These are phyloP conservation scores for Eptatretus burgeri DNA, from an alignment of 2,113 vertebrate species.

Conservation along the genomic window DNA sequence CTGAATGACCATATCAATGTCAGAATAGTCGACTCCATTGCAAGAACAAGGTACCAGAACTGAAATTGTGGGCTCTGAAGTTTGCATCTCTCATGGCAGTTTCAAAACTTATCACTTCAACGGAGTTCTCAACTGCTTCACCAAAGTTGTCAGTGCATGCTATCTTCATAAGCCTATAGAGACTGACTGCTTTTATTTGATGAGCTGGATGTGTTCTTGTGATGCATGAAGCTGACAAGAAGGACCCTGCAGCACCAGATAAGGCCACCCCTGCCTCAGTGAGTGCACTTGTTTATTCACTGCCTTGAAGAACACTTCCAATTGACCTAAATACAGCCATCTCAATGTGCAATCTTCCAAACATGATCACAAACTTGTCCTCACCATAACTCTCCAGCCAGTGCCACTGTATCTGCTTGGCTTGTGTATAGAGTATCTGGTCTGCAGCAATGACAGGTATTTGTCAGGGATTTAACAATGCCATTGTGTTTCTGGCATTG, in stretches of 20 bases:
- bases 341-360: background rate
- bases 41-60: conserved; percentile 8
- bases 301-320: background rate
- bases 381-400: background rate
- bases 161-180: background rate
- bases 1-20: conserved; percentile 8
- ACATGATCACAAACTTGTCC: conserved; percentile 1
- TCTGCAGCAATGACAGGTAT: background rate
- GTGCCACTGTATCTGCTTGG: background rate
- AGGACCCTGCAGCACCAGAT: background rate
- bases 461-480: background rate
- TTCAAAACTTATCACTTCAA: too few relatives aligned
- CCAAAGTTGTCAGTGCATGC: conserved; percentile 4
- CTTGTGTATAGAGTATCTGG: background rate
- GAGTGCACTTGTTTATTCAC: background rate
- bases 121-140: too few relatives aligned
- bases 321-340: background rate
- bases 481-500: background rate
- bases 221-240: background rate
- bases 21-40: conserved; percentile 9
- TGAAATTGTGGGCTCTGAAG: conserved; percentile 8
- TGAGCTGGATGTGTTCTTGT: background rate
- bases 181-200: conserved; percentile 1
- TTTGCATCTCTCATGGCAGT: background rate
- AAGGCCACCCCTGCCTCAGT: background rate